Base-by-base conservation (phyloP, 2,888 invertebrate species). In the Agrotis exclamationis region DNA sequence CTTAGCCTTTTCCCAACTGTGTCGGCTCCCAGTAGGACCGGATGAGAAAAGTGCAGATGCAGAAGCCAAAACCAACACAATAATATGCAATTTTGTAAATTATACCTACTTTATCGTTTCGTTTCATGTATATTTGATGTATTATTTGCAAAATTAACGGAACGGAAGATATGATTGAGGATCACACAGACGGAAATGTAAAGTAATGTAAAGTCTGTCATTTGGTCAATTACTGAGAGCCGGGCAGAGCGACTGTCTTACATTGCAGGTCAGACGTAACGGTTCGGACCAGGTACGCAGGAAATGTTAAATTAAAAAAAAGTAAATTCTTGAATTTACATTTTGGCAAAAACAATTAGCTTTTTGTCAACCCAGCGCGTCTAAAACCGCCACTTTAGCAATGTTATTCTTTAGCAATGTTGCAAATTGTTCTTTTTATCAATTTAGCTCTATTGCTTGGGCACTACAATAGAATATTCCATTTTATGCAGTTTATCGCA, bases 131-230 rank as follows among this genome's bases (percentile, higher is more conserved):
- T 47, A 75, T 75, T 69, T 48, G 48, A 76, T 74, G 66, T 82
- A 51, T 85, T 80, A 84, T 85, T 83, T 84, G 78, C 64, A n/a
- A 76, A 83, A 82, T 80, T 74, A 82, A 84, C 80, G 53, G 76
- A 76, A 80, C 82, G 53, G 68, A 68, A 74, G 59, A 63, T 57
- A 80, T 76, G 83, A 82, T 77, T 62, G 69, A 71, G 76, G 70
- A 74, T 78, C 74, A 65, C 71, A 80, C 62, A 47, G 74, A 56
- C 79, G 86, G 84, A 84, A 84, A 84, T 76, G 80, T 79, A 63
- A 67, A 72, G 70, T 82, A 84, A 84, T 76, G 80, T 79, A 63
- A 67, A 74, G 70, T 82, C 85, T 82, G 84, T 85, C 86, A 85
- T 85, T 85, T 85, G 71, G 71, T 71, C 65, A 85, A 85, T 83